These are phyloP conservation scores for Arenicola marina DNA, from an alignment of 2,888 invertebrate species.

Conservation along the genomic window DNA sequence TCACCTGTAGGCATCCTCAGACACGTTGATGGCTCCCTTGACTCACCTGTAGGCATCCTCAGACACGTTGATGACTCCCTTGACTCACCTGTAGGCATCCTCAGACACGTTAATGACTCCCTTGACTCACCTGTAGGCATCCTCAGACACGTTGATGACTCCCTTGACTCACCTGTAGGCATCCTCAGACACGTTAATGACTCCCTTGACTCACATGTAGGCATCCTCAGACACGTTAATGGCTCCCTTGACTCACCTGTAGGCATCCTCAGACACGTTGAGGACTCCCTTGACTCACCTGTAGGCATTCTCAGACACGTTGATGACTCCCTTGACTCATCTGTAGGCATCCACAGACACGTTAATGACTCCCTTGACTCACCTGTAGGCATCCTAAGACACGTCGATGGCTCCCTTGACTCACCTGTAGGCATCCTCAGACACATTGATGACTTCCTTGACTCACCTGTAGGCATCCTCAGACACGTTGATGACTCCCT, in stretches of 20 bases:
- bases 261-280: constrained; percentile 79
- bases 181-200: constrained; percentile 86
- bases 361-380: constrained; percentile 84
- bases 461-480: constrained; percentile 69
- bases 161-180: constrained; percentile 70
- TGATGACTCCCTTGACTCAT: constrained; percentile 81
- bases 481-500: constrained; percentile 87
- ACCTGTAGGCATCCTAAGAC: constrained; percentile 69
- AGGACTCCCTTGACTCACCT: constrained; percentile 78
- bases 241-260: constrained; percentile 72
- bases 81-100: constrained; percentile 66
- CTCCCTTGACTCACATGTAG: constrained; percentile 71
- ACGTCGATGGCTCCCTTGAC: constrained; percentile 86
- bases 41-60: constrained; percentile 69
- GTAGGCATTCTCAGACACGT: constrained; percentile 76
- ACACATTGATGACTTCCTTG: constrained; percentile 86
- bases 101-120: constrained; percentile 91
- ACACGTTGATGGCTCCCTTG: constrained; percentile 86
- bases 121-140: constrained; percentile 66
- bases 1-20: constrained; percentile 69
- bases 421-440: constrained; percentile 69
- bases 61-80: constrained; percentile 87
- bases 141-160: constrained; percentile 87
- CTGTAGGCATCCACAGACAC: constrained; percentile 73
- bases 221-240: constrained; percentile 84